Percentiles rank a stretch among this genome's conserved stretches.
phyloP scores from a whole-genome alignment of 2,797 vertebrate species.

The Catamblyrhynchus diadema region DNA sequence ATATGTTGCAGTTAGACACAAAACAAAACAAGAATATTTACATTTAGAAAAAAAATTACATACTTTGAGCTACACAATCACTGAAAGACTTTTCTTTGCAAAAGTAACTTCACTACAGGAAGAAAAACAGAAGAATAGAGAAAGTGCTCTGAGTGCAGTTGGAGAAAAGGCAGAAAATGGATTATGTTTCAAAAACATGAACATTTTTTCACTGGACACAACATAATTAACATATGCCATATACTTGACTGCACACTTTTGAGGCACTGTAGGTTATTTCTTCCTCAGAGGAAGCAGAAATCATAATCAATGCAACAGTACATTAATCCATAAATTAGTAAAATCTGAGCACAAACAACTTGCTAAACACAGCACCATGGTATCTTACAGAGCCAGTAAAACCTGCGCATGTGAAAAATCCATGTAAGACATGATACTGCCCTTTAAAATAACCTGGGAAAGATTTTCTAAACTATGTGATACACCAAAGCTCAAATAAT shows the following conservation, averaged over 20 bases:
- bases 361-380: not conserved
- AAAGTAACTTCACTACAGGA: not conserved
- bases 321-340: not conserved
- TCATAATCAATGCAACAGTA: not conserved
- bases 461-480: not conserved
- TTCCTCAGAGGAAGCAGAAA: not conserved
- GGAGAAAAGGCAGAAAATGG: not conserved
- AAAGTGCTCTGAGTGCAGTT: not conserved
- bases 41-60: not conserved
- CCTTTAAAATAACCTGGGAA: not conserved
- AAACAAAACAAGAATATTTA: not conserved
- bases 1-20: not conserved
- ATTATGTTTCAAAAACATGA: not conserved
- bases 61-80: not conserved
- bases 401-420: not conserved
- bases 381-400: not conserved
- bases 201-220: not conserved
- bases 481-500: not conserved
- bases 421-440: not conserved
- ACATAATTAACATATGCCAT: not conserved
- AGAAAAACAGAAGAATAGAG: not conserved
- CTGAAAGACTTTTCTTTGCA: not conserved
- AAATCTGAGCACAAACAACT: not conserved
- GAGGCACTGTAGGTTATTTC: not conserved
- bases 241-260: not conserved